Evolutionary conservation across 2,888 invertebrate genomes (phyloP).

Genomic region (Villa cingulata): DNA sequence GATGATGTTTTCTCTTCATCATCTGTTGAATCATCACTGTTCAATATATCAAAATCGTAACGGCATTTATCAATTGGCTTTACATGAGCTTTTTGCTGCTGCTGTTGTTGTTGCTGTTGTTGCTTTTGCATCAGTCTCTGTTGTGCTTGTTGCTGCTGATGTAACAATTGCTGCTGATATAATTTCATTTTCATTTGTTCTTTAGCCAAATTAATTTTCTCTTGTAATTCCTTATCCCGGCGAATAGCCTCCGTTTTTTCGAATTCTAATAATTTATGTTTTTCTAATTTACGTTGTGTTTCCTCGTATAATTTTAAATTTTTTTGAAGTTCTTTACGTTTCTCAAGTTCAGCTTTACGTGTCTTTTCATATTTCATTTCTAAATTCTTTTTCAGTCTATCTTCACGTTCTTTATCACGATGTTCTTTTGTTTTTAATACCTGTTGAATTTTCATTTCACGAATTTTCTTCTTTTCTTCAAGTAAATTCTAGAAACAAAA

Average conservation of each 20-base stretch:
- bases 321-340: not conserved
- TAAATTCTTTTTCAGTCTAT: not conserved
- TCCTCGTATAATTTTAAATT: slow-evolving; percentile 9
- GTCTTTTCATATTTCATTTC: slow-evolving; percentile 11
- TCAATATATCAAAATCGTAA: slow-evolving; percentile 34
- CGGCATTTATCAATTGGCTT: not conserved
- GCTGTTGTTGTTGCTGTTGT: slow-evolving; percentile 14
- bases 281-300: slow-evolving; percentile 14
- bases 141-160: slow-evolving; percentile 9
- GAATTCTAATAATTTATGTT: slow-evolving; percentile 11
- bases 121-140: slow-evolving; percentile 13
- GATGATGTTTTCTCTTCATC: slow-evolving; percentile 31
- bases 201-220: slow-evolving; percentile 22
- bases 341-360: slow-evolving; percentile 8
- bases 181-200: slow-evolving; percentile 14
- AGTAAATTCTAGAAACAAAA: not conserved
- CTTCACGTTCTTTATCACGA: not conserved
- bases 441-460: not conserved
- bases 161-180: slow-evolving; percentile 14
- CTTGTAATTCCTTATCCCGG: slow-evolving; percentile 25
- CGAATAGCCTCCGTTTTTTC: slow-evolving; percentile 19
- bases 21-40: slow-evolving; percentile 36
- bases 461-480: not conserved
- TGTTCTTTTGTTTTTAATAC: not conserved
- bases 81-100: slow-evolving; percentile 17